Conservation (phyloP, 2,113 vertebrate genomes). For the Excalfactoria chinensis region DNA sequence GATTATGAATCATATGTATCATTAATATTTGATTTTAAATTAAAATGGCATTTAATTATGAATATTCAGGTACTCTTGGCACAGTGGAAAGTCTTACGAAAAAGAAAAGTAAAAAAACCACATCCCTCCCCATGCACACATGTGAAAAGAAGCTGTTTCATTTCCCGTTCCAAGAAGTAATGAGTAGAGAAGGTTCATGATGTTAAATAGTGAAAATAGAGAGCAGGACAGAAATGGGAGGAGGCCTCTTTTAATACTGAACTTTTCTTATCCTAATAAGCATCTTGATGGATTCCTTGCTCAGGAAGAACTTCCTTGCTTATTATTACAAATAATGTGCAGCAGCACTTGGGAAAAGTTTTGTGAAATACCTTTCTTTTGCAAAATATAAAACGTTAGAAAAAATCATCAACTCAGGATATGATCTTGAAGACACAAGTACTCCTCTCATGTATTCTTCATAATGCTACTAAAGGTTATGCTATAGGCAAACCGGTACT, state of each 20-base stretch:
- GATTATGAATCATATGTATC: not conserved
- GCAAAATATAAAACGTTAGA: not conserved
- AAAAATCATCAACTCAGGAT: not conserved
- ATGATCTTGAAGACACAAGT: not conserved
- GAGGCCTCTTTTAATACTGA: not conserved
- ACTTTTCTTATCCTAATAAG: not conserved
- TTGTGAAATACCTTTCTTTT: not conserved
- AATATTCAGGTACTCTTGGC: not conserved
- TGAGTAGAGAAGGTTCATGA: not conserved
- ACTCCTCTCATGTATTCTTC: not conserved
- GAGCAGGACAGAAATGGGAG: not conserved
- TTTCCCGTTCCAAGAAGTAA: constrained; percentile 15
- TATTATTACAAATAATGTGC: not conserved
- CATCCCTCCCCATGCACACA: not conserved
- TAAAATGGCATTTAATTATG: constrained; percentile 45
- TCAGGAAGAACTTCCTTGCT: not conserved
- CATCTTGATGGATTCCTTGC: not conserved
- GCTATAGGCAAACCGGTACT: not conserved
- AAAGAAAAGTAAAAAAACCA: not conserved
- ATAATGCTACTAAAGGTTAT: not conserved
- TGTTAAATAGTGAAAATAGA: not conserved
- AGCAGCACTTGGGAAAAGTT: not conserved
- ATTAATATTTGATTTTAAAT: constrained; percentile 28
- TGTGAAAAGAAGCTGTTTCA: not conserved
- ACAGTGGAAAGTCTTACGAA: not conserved